phyloP scores from a whole-genome alignment of 2,797 vertebrate species.

The Aldrovandia affinis region DNA sequence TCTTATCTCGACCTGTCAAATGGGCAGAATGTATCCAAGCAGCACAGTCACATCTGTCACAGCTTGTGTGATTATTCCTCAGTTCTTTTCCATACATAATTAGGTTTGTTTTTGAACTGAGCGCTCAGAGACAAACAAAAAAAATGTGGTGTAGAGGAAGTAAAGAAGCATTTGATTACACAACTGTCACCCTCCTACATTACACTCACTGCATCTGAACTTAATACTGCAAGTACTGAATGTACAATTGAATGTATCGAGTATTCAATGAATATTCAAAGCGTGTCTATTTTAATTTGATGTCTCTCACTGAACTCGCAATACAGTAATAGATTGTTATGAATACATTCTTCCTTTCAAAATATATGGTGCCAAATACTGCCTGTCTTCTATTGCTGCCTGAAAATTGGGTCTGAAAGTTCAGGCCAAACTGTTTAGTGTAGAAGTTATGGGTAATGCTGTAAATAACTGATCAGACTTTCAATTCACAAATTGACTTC shows the following conservation, averaged over 20 bases:
- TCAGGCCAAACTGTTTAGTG: neutral
- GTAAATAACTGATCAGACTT: too few relatives aligned
- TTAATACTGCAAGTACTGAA: neutral
- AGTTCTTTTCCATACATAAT: constrained; percentile 8
- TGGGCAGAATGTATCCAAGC: constrained; percentile 4
- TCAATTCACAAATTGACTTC: neutral
- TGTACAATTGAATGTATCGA: neutral
- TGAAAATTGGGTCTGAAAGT: neutral
- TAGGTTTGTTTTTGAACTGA: constrained; percentile 16
- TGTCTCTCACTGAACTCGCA: neutral
- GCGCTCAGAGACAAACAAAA: neutral
- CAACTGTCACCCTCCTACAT: constrained; percentile 4
- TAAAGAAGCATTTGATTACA: constrained; percentile 11
- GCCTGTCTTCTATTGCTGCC: neutral
- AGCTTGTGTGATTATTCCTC: constrained; percentile 15
- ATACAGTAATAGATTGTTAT: neutral
- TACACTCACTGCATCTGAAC: neutral
- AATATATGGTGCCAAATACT: neutral
- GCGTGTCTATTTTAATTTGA: constrained; percentile 7
- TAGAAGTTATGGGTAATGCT: neutral
- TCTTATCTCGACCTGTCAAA: neutral
- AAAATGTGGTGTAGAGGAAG: neutral
- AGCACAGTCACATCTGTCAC: neutral
- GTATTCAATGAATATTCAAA: neutral
- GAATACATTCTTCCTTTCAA: neutral